Base-by-base conservation (phyloP, 37 sponge, comb jelly and placozoan species). In the Oopsacas minuta region DNA sequence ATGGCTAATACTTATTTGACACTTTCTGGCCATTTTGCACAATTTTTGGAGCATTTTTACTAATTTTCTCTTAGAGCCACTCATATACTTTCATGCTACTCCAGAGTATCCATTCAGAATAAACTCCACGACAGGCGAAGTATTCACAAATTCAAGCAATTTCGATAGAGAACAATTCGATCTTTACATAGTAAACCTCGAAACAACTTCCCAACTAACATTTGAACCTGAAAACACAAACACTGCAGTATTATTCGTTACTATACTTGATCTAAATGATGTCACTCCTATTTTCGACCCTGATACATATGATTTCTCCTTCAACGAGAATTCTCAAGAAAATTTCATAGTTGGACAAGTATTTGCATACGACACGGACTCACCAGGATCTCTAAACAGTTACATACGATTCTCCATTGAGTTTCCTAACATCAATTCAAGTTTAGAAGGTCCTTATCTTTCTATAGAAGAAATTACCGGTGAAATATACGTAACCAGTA, bases 261-360 rank as follows among this genome's bases (percentile, higher is more conserved):
- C 22, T 25, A 61, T 61, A 7, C 5, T 20, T 5, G 75, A 61
- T 61, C 22, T 10, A 20, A 61, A 61, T 61, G 75, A 89, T 39
- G 85, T 83, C 36, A 20, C 84, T 37, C 94, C 94, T 39, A 38
- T 38, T 28, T 93, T 93, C 81, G 22, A 7, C 28, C 75, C 75
- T 61, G 5, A 3, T 20, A 12, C 7, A 7, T 61, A 61, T n/a
- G 5, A 3, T 12, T 61, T 61, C 75, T 3, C 5, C 28, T 61
- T 61, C 22, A 34, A 61, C 28, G 75, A 61, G 75, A 61, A 61
- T 12, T 61, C 75, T 12, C 75, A 10, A 25, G 28, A 3, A 20
- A 61, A n/a, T 61, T 61, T 61, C 75, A 5, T 61, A 5, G 75
- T 61, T n/a, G 75, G 75, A 61, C 22, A 25, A 32, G 75, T 61